Percentiles rank a stretch among this genome's conserved stretches.
Conservation (phyloP, 2,888 invertebrate species). For the Drosophila koepferae region DNA sequence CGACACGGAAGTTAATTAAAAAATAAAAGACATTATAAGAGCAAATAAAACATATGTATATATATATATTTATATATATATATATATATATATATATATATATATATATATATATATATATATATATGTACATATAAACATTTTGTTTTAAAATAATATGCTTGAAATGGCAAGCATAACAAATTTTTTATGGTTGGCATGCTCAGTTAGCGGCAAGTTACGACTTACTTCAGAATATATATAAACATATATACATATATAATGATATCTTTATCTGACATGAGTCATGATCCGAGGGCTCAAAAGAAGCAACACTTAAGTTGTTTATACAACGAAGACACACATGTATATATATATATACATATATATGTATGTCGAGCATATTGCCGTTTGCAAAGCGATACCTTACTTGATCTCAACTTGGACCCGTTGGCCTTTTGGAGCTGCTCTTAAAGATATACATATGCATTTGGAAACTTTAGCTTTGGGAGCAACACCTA, state of each 20-base stretch:
- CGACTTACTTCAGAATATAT: conserved; percentile 22
- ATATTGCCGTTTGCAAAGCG: conserved; percentile 13
- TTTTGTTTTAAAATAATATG: conserved; percentile 29
- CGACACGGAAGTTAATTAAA: conserved; percentile 72
- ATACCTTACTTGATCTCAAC: conserved; percentile 17
- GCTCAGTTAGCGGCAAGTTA: conserved; percentile 39
- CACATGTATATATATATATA: not conserved
- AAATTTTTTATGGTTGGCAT: conserved; percentile 46
- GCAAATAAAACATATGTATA: conserved; percentile 15
- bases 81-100: conserved; percentile 9
- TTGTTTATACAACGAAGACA: not conserved
- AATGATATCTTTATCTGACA: conserved; percentile 33
- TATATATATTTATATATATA: conserved; percentile 16
- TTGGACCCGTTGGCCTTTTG: conserved; percentile 18
- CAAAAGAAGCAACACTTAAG: not conserved
- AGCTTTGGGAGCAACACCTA: conserved; percentile 30
- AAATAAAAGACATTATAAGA: conserved; percentile 62
- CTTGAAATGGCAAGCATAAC: conserved; percentile 53
- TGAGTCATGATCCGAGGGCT: conserved; percentile 45
- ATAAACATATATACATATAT: conserved; percentile 8
- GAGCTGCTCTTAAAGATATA: not conserved
- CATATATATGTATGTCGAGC: conserved; percentile 1
- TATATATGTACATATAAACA: conserved; percentile 19
- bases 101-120: not conserved
- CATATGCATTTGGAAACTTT: not conserved